Evolutionary conservation across 2,113 vertebrate genomes (phyloP), one percentile per base, ranked within the genome.

Genomic region (Nestor notabilis): DNA sequence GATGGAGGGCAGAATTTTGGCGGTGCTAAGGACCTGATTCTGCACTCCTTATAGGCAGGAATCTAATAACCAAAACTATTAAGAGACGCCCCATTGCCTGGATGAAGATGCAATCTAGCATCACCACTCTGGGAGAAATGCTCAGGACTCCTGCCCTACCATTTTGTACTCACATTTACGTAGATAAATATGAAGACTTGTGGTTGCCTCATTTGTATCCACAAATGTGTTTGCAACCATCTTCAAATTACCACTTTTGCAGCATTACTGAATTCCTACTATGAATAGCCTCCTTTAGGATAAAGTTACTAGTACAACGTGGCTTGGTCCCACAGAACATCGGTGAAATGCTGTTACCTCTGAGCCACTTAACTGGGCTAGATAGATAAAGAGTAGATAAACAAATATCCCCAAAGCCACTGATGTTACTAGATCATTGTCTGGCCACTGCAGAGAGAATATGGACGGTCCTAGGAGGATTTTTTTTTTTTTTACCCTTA

Each of bases 381-480:
- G n/a, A n/a, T n/a, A n/a, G n/a, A n/a, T n/a, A n/a, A n/a, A 44
- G 68, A 92, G 50, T 13, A 91, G 88, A 82, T 80, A 87, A 92
- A 83, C 35, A 91, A 94, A 91, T 81, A 88, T 83, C 95, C 92
- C 64, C 33, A 28, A 85, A 92, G 86, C 93, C 95, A 56, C 92
- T 93, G 92, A 81, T 94, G 52, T 78, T 96, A 81, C 97, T 97
- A 96, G 97, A 91, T 98, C 95, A 96, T 85, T 97, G 92, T 94
- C 97, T 98, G 96, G 93, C 96, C 89, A 83, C 82, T 41, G 74
- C 68, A 23, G 25, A 87, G 74, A 95, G 86, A 95, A 82, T 69
- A 92, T 68, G 43, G 88, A 95, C 75, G 89, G 50, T 88, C 96
- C 79, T 89, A n/a, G n/a, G 94, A 94, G 92, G 46, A 77, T 41